A percentile compares a stretch with the other conserved stretches of the same genome.
Evolutionary conservation across 2,113 vertebrate species (phyloP).

Genomic region (Rhombomys opimus): DNA sequence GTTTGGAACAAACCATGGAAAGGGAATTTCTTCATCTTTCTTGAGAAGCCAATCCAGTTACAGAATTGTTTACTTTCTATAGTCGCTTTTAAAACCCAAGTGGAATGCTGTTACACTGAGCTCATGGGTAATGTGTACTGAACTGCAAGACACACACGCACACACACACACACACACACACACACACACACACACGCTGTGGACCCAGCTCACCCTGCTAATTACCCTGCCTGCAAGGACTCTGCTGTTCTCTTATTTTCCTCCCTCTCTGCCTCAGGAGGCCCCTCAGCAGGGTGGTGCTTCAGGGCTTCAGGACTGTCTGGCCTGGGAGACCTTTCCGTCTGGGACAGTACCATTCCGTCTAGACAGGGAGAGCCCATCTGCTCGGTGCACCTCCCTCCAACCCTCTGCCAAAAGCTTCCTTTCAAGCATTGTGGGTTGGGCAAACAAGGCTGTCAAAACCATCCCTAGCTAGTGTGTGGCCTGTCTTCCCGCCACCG

Average conservation of each 20-base stretch:
- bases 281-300: constrained; percentile 71
- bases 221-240: not conserved
- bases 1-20: not conserved
- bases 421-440: constrained; percentile 79
- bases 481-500: constrained; percentile 59
- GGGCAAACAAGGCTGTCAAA: not conserved
- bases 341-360: constrained; percentile 88
- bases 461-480: constrained; percentile 29
- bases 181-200: not conserved
- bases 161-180: too few species aligned
- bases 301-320: constrained; percentile 76
- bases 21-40: not conserved
- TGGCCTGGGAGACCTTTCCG: constrained; percentile 85
- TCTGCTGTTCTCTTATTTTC: constrained; percentile 49
- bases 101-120: not conserved
- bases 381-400: constrained; percentile 33
- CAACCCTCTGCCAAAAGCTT: constrained; percentile 18
- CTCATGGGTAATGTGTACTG: not conserved
- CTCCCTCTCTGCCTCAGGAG: constrained; percentile 60
- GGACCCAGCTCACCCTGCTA: not conserved
- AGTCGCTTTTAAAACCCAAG: not conserved
- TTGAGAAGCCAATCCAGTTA: not conserved
- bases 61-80: not conserved
- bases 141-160: not conserved
- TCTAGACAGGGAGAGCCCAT: constrained; percentile 87